Evolutionary conservation across 2,888 invertebrate species (phyloP).

Genomic region (Pyrocoelia pectoralis): DNA sequence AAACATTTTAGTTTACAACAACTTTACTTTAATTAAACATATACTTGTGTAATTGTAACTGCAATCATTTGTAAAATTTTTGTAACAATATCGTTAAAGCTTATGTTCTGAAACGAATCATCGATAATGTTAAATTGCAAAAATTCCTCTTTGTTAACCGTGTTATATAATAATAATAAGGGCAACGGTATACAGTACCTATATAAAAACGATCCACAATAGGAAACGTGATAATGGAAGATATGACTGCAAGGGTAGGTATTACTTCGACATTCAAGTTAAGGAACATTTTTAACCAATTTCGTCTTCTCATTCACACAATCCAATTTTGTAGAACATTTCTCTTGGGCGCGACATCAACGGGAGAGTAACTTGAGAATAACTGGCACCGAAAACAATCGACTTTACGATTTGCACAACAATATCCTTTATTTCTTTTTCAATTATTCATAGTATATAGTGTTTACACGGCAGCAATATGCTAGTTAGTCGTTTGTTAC

Average conservation of each 20-base stretch:
- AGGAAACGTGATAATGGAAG: not conserved
- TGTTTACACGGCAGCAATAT: constrained; percentile 38
- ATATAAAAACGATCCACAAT: not conserved
- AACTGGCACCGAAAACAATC: constrained; percentile 35
- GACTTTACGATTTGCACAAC: constrained; percentile 37
- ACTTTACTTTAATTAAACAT: no score
- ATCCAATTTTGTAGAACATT: constrained; percentile 37
- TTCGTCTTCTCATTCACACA: constrained; percentile 34
- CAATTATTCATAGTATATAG: constrained; percentile 36
- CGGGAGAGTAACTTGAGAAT: constrained; percentile 33
- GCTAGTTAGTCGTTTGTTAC: constrained; percentile 47
- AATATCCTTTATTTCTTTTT: constrained; percentile 36
- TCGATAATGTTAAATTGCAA: no score
- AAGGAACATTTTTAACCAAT: constrained; percentile 33
- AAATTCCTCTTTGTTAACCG: no score
- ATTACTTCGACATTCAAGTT: constrained; percentile 22
- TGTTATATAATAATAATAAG: no score
- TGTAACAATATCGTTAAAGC: no score
- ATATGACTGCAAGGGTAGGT: constrained; percentile 3
- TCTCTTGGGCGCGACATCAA: constrained; percentile 37
- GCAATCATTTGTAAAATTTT: no score
- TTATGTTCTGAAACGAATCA: no score
- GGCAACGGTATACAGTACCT: not conserved
- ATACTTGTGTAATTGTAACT: no score
- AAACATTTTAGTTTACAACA: no score